Evolutionary conservation across 1,140 invertebrate species (phyloP), one percentile per base, ranked within the genome.

Genomic region (Akabosia matsudoensis): DNA sequence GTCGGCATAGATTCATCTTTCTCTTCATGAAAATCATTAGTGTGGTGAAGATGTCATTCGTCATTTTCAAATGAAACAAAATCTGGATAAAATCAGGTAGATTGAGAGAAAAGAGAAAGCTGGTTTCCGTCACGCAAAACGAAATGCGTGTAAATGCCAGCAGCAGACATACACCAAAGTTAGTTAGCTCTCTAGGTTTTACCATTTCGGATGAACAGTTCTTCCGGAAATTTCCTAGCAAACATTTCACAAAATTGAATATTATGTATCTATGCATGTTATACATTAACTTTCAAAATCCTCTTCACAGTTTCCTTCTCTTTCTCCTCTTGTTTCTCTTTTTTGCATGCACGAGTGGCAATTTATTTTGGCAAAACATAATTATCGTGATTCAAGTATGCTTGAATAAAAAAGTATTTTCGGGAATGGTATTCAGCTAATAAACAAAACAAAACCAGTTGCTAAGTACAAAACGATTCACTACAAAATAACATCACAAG

Each of bases 321-420:
- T 61, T 7, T 30, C 31, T n/a, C n/a, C 24, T 30, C 28, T 10
- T 28, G 61, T 30, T 30, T 30, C 61, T 30, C 61, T 30, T 67
- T 67, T n/a, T 30, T 67, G 28, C 61, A 67, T 67, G 61, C 61
- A 67, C 31, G 61, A 67, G 61, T 67, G 61, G 61, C 61, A 67
- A 67, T 67, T 67, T 67, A 67, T 28, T 67, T 67, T 13, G 61
- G 26, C 10, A 28, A 30, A 67, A 22, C 61, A 22, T 67, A 67
- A 67, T 67, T 67, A 67, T 67, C 61, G 14, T 30, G 61, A 24
- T 67, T 67, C 61, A 67, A 67, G 61, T 24, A 67, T 67, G 61
- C 61, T 67, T 67, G 26, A 67, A 24, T 67, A n/a, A n/a, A n/a
- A n/a, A n/a, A n/a, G n/a, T n/a, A n/a, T n/a, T n/a, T n/a, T n/a